These are phyloP conservation scores for Mola mola DNA, from an alignment of 2,113 vertebrate genomes.

Conservation along the genomic window DNA sequence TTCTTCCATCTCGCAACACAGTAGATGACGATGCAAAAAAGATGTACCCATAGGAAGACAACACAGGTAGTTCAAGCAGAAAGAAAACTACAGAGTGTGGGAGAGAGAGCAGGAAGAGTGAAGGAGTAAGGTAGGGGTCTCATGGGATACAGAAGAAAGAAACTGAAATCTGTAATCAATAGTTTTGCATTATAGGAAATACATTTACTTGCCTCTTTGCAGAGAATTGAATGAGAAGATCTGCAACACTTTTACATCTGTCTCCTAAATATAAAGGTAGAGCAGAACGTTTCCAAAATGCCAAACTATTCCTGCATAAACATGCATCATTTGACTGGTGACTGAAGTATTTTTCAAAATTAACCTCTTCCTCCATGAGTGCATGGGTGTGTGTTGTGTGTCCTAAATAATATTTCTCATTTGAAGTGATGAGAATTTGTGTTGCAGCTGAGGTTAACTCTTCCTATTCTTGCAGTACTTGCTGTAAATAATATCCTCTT, in stretches of 20 bases:
- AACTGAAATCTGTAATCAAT: neutral
- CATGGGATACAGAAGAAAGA: conserved; percentile 7
- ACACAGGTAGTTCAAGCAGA: conserved; percentile 19
- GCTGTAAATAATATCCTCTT: conserved; percentile 75
- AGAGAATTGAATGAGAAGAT: neutral
- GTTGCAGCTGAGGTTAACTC: conserved; percentile 42
- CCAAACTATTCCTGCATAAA: conserved; percentile 16
- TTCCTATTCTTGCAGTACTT: conserved; percentile 36
- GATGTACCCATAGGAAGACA: conserved; percentile 25
- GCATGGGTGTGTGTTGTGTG: conserved; percentile 24
- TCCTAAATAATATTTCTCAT: conserved; percentile 37
- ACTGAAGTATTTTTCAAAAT: conserved; percentile 9
- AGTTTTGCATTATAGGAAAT: conserved; percentile 35
- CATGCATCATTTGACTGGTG: neutral
- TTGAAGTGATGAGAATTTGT: conserved; percentile 47
- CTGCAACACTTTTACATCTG: neutral
- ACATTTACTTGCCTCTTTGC: neutral
- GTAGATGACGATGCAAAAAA: conserved; percentile 21
- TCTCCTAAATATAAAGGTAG: neutral
- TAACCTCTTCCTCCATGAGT: conserved; percentile 27
- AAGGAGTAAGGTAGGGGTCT: conserved; percentile 3
- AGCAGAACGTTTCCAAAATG: conserved; percentile 20
- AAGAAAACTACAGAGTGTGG: neutral
- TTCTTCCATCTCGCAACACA: conserved; percentile 24
- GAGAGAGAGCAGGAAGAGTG: conserved; percentile 7